Percentiles rank a stretch among this genome's conserved stretches.
phyloP scores from a whole-genome alignment of 92 coral and sea anemone genomes.

The Palythoa grandiflora region DNA sequence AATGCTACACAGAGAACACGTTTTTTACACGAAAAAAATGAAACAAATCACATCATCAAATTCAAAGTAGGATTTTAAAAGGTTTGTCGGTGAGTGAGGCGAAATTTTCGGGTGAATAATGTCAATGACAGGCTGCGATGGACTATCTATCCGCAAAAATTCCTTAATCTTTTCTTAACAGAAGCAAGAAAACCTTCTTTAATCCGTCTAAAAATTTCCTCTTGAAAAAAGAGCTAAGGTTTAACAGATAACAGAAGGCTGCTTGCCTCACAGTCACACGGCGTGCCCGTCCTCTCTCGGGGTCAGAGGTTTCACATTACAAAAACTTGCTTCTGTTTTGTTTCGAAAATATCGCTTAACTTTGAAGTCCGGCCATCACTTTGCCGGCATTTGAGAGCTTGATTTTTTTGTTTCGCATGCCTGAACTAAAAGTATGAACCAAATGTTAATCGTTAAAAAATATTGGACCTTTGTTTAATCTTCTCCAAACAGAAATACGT shows the following conservation, averaged over 20 bases:
- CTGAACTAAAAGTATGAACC: not conserved
- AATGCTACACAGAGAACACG: constrained; percentile 27
- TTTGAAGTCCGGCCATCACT: constrained; percentile 26
- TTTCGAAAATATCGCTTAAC: not conserved
- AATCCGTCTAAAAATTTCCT: constrained; percentile 41
- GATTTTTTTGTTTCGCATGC: not conserved
- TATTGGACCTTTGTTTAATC: not conserved
- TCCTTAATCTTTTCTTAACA: constrained; percentile 42
- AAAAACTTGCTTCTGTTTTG: constrained; percentile 25
- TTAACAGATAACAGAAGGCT: constrained; percentile 52
- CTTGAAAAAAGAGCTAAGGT: constrained; percentile 12
- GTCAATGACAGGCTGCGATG: not conserved
- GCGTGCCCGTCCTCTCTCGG: not conserved
- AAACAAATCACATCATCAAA: not conserved
- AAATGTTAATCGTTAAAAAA: not conserved
- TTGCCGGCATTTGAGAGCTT: constrained; percentile 2
- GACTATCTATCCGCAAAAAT: not conserved
- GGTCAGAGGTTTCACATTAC: constrained; percentile 46
- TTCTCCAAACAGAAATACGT: not conserved
- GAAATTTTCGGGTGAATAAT: not conserved
- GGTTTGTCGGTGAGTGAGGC: not conserved
- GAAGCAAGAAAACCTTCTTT: constrained; percentile 26
- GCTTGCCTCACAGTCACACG: not conserved
- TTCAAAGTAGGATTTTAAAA: not conserved
- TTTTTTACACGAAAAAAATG: not conserved